phyloP scores from a whole-genome alignment of 2,888 invertebrate species.

The Coecobrya sp. region DNA sequence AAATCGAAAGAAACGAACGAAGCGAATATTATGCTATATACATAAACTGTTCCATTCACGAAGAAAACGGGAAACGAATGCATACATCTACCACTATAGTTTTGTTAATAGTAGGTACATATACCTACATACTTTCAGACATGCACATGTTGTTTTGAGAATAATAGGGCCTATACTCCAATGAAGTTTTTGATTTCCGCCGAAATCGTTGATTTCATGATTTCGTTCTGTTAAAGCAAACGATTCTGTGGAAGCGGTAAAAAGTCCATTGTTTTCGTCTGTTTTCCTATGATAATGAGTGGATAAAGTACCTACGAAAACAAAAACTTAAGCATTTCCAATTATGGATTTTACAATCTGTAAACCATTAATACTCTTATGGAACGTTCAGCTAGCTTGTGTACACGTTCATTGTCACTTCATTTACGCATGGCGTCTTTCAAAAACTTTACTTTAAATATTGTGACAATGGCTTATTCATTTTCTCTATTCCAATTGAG shows the following conservation, averaged over 20 bases:
- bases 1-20: neutral
- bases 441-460: neutral
- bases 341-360: neutral
- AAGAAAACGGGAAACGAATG: constrained; percentile 14
- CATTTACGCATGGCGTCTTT: constrained; percentile 4
- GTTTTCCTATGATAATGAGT: constrained; percentile 34
- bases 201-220: constrained; percentile 24
- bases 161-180: neutral
- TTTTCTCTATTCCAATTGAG: neutral
- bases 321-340: neutral
- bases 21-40: neutral
- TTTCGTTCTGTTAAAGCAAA: neutral
- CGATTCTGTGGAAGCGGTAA: too few relatives aligned
- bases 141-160: too few relatives aligned
- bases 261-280: neutral
- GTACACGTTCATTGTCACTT: neutral
- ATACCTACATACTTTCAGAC: too few relatives aligned
- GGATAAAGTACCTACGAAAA: neutral
- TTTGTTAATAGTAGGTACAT: too few relatives aligned
- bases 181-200: neutral
- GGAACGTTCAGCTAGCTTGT: neutral
- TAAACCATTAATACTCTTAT: neutral
- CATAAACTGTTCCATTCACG: neutral
- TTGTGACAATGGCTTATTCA: constrained; percentile 24
- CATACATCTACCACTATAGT: too few relatives aligned